Conservation (phyloP, 2,113 vertebrate genomes). For the Cepphus grylle region DNA sequence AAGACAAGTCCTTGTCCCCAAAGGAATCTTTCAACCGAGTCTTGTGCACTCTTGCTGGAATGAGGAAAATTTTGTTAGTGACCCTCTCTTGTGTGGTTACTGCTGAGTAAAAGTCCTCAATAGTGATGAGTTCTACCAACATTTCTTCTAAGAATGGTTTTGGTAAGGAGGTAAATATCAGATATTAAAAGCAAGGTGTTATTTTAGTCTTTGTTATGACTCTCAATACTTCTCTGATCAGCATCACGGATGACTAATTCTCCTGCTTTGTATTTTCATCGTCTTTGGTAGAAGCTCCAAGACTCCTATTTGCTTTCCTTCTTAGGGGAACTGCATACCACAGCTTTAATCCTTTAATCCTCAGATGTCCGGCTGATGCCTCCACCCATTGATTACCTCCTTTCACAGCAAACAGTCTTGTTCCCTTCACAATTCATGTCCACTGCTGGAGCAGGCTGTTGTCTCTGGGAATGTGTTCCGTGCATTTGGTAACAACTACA, state of each 20-base stretch:
- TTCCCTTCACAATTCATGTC: neutral
- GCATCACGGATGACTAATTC: neutral
- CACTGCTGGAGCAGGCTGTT: slow-evolving; percentile 2
- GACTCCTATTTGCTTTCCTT: neutral
- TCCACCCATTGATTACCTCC: neutral
- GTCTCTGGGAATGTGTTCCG: slow-evolving; percentile 4
- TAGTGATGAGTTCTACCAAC: neutral
- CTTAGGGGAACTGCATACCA: neutral
- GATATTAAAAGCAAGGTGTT: neutral
- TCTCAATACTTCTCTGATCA: neutral
- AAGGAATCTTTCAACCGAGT: neutral
- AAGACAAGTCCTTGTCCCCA: neutral
- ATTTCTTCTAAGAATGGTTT: neutral
- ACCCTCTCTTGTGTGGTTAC: neutral
- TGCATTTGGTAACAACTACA: slow-evolving; percentile 9
- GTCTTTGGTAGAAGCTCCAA: neutral
- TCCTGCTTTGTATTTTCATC: neutral
- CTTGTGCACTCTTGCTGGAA: neutral
- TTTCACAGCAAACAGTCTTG: neutral
- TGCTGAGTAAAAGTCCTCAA: neutral
- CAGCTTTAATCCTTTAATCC: slow-evolving; percentile 28
- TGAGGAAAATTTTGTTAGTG: neutral
- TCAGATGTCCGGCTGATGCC: neutral
- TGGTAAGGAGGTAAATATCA: neutral
- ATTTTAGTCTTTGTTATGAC: neutral